phyloP scores from a whole-genome alignment of 64 coral and sea anemone genomes.

The Montipora efflorescens region DNA sequence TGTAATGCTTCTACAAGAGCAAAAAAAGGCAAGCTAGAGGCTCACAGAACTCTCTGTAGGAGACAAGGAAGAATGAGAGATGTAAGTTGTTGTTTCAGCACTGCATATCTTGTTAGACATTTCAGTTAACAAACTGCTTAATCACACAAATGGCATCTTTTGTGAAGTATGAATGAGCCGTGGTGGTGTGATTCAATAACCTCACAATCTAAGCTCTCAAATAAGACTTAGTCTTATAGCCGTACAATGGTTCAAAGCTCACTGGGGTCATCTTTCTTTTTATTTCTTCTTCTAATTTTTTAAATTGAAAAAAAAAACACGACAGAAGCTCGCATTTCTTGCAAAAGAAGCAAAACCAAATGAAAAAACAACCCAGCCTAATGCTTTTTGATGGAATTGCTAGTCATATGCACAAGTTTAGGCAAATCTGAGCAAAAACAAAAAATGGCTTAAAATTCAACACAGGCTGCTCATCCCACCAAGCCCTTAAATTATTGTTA shows the following conservation, averaged over 20 bases:
- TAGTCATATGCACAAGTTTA: too few species aligned
- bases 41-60: neutral
- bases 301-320: too few species aligned
- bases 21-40: slow-evolving; percentile 9
- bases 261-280: too few species aligned
- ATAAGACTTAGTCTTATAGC: neutral
- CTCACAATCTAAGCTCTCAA: neutral
- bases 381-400: too few species aligned
- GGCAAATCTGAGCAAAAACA: too few species aligned
- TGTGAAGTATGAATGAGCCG: neutral
- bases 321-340: too few species aligned
- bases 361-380: too few species aligned
- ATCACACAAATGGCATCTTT: neutral
- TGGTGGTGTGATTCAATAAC: neutral
- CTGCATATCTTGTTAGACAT: neutral
- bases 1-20: neutral
- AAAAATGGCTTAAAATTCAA: too few species aligned
- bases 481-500: neutral
- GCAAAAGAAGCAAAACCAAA: too few species aligned
- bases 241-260: neutral
- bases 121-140: neutral
- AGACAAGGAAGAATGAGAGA: slow-evolving; percentile 15
- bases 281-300: too few species aligned
- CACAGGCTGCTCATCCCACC: too few species aligned
- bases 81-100: neutral